Base-by-base conservation (phyloP, 2,888 invertebrate species). In the Phanerotoma sp. region DNA sequence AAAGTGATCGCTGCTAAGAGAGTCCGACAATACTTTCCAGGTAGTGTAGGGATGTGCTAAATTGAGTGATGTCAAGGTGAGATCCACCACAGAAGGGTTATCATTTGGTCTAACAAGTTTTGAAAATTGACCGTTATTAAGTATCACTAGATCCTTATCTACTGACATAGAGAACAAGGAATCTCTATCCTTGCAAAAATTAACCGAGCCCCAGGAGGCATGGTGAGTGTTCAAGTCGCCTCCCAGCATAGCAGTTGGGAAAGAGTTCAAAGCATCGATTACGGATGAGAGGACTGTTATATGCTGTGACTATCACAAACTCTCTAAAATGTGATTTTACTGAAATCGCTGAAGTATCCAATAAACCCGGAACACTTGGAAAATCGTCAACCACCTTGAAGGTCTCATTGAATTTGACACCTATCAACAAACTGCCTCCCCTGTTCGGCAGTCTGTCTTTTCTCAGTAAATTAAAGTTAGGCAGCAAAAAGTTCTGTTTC, bases 191-290 rank as follows among this genome's bases (percentile, higher is more conserved):
- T 3, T 3, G 40, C 25, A 25, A 9, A 35, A 5, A 13, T 20
- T 30, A 28, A 44, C 20, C 3, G 5, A 6, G 10, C 41, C 57
- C 57, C 57, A 50, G 7, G 41, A 45, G 3, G 41, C 40, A 10
- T 57, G 46, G 13, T 57, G 50, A 11, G 41, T 7, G 40, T 53
- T 57, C 6, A 53, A 57, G 20, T 46, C 53, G 1, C 57, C 41
- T 4, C 45, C 45, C 4, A 52, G 47, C 2, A 53, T 3, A 3
- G 30, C 4, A 2, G 4, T 4, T 3, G 38, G 10, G 16, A 16
- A 28, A 13, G 25, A 3, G 3, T 25, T 35, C 0, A 13, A 18
- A 0, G 22, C 2, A 9, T 37, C 18, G 7, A 47, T 25, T 25
- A 7, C 7, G 5, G 25, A 25, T 25, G 25, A 25, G 5, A 16